Conservation (phyloP, 2,113 vertebrate genomes). For the Carassius auratus region DNA sequence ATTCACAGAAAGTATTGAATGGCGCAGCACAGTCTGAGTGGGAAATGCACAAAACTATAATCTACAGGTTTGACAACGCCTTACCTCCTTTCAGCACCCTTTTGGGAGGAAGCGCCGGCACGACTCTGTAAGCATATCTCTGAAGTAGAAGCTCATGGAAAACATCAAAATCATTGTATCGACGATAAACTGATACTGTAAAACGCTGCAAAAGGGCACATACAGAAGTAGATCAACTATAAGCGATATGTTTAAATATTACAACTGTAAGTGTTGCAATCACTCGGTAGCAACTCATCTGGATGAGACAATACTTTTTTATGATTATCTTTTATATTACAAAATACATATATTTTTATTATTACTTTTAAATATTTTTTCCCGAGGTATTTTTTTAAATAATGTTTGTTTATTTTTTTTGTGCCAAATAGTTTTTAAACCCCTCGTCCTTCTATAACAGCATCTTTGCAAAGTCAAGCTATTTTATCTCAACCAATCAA, state of each 20-base stretch:
- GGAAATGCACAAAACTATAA: background rate
- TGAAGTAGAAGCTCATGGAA: slow-evolving; percentile 94
- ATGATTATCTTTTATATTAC: background rate
- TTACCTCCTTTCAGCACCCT: slow-evolving; percentile 91
- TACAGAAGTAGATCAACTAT: background rate
- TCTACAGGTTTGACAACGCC: slow-evolving; percentile 30
- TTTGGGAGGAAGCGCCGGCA: slow-evolving; percentile 92
- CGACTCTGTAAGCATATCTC: slow-evolving; percentile 91
- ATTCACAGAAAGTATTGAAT: slow-evolving; percentile 12
- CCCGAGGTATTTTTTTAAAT: no score
- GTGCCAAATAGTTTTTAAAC: background rate
- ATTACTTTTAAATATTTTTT: no score
- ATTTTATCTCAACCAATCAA: background rate
- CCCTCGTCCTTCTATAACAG: background rate
- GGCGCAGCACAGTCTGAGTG: background rate
- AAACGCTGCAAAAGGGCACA: slow-evolving; percentile 76
- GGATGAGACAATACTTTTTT: background rate
- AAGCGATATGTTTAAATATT: background rate
- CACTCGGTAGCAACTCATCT: background rate
- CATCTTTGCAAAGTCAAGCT: background rate
- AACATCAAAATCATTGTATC: slow-evolving; percentile 95
- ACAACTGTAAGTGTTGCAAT: background rate
- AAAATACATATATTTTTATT: background rate
- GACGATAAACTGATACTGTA: slow-evolving; percentile 86
- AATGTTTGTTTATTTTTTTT: background rate